A percentile compares a stretch with the other conserved stretches of the same genome.
These are phyloP conservation scores for Esox lucius DNA, from an alignment of 2,797 vertebrate genomes.

Conservation along the genomic window DNA sequence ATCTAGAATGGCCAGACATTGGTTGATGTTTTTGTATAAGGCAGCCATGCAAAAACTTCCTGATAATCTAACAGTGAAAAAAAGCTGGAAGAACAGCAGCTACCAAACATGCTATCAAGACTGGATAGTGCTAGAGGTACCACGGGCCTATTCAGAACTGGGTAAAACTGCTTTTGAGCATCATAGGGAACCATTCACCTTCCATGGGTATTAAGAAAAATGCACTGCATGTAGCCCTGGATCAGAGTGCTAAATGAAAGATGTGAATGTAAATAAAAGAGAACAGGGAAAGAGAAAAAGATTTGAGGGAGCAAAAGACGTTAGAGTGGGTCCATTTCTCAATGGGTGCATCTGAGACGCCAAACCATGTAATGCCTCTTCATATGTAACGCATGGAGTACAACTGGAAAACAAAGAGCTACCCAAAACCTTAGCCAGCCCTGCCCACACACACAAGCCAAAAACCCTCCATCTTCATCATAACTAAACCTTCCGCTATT, in stretches of 20 bases:
- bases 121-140: too few relatives aligned
- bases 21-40: too few relatives aligned
- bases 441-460: conserved; percentile 40
- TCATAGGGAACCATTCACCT: too few relatives aligned
- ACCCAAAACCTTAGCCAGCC: background rate
- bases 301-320: conserved; percentile 45
- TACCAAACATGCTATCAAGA: too few relatives aligned
- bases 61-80: too few relatives aligned
- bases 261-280: background rate
- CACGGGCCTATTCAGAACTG: too few relatives aligned
- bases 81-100: too few relatives aligned
- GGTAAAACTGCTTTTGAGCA: too few relatives aligned
- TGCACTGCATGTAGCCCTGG: background rate
- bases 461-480: conserved; percentile 48
- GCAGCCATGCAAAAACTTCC: too few relatives aligned
- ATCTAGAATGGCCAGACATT: too few relatives aligned
- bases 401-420: conserved; percentile 39
- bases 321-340: conserved; percentile 16
- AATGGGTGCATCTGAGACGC: conserved; percentile 16
- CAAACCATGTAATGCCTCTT: conserved; percentile 36
- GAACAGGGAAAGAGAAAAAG: conserved; percentile 34
- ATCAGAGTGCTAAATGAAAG: conserved; percentile 13
- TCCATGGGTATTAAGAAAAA: too few relatives aligned
- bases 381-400: conserved; percentile 43
- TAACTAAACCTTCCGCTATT: conserved; percentile 48